Base-by-base conservation (phyloP, 1,140 invertebrate species). In the Drosophila virilis region DNA sequence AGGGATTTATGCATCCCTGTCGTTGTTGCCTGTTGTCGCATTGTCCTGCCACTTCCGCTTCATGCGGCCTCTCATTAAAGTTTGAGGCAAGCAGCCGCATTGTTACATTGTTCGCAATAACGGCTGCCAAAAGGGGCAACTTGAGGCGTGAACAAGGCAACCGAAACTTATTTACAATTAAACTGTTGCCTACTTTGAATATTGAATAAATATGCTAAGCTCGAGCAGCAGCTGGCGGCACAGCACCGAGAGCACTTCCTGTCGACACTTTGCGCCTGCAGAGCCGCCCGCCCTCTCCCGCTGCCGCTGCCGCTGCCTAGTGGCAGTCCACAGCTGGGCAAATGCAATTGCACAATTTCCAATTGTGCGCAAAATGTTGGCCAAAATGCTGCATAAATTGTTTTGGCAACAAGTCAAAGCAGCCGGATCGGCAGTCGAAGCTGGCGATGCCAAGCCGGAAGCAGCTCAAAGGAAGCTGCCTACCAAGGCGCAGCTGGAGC, bases 331-430 rank as follows among this genome's bases (percentile, higher is more conserved):
- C 15, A n/a, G 45, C 43, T 35, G 17, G 37, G 37, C 64, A 69
- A 82, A 76, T 86, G 83, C 82, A 86, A 86, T 86, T 86, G 82
- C 83, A 86, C 78, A 78, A 82, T 86, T 82, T 61, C 48, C 76
- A 88, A 86, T 86, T 86, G 72, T 73, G 76, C 78, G 72, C 80
- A 78, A 86, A 86, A 88, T 88, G 75, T 72, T 67, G 52, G 45
- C 55, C 67, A 69, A 83, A 80, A 61, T 72, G 38, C 67, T 69
- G 42, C 80, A 84, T 77, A 88, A 86, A 86, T 82, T 81, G 75
- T 86, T 86, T 88, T 86, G 75, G 79, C 78, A 88, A 88, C 79
- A 86, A 80, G 70, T 77, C 80, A 77, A 52, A 75, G 65, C 71
- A 74, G 61, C 42, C 57, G 66, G 57, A 68, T 70, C 62, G 72